These are phyloP conservation scores for Brachionus angularis DNA, from an alignment of 1,140 invertebrate genomes.

Conservation along the genomic window DNA sequence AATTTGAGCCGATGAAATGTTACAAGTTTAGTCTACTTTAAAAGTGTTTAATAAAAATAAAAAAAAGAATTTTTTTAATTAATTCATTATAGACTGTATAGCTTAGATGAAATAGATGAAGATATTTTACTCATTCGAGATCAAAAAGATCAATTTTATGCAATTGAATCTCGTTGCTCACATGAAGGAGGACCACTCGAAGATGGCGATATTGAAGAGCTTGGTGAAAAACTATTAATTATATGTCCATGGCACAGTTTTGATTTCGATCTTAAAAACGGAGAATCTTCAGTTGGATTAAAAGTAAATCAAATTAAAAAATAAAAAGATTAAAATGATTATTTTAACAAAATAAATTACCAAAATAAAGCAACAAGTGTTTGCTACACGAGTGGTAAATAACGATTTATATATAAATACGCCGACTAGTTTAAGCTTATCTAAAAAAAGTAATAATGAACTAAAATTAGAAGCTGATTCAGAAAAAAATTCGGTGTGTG, in stretches of 20 bases:
- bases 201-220: slow-evolving; percentile 48
- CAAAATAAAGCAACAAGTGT: slow-evolving; percentile 43
- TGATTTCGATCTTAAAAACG: slow-evolving; percentile 47
- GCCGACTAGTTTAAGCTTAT: slow-evolving; percentile 44
- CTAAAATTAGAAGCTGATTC: slow-evolving; percentile 43
- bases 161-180: slow-evolving; percentile 47
- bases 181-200: slow-evolving; percentile 48
- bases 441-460: slow-evolving; percentile 46
- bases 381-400: slow-evolving; percentile 43
- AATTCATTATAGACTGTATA: not conserved
- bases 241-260: slow-evolving; percentile 48
- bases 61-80: not conserved
- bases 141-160: slow-evolving; percentile 45
- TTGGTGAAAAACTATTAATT: slow-evolving; percentile 46
- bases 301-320: slow-evolving; percentile 39
- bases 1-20: slow-evolving; percentile 30
- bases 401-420: slow-evolving; percentile 45
- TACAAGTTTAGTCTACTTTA: no score
- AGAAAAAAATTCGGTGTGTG: not conserved
- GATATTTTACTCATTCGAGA: slow-evolving; percentile 46
- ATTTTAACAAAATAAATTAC: no score
- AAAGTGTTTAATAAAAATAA: not conserved
- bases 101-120: slow-evolving; percentile 46
- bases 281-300: slow-evolving; percentile 46
- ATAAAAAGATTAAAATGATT: not conserved